Percentiles rank a stretch among this genome's conserved stretches.
Evolutionary conservation across 53 echinoderm and acorn worm genomes (phyloP).

Genomic region (Astropecten irregularis): DNA sequence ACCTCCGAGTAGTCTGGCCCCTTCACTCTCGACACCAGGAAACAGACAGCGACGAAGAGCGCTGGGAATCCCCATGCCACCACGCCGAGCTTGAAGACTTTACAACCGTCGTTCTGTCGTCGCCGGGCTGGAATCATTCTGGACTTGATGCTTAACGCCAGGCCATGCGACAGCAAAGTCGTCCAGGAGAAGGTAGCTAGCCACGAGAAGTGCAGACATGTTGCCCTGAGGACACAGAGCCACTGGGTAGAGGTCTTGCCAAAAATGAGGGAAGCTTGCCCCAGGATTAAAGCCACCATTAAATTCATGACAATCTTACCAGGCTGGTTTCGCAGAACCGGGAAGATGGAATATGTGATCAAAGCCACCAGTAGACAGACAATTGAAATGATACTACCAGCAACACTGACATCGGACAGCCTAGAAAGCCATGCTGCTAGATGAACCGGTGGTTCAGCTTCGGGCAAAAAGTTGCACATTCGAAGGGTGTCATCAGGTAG

Average conservation of each 20-base stretch:
- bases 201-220: constrained; percentile 53
- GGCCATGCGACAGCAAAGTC: constrained; percentile 48
- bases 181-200: constrained; percentile 59
- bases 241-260: background rate
- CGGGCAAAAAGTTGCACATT: background rate
- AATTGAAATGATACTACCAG: background rate
- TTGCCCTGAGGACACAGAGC: constrained; percentile 46
- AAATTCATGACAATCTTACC: constrained; percentile 19
- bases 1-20: background rate
- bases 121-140: background rate
- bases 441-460: background rate
- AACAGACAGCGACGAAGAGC: constrained; percentile 49
- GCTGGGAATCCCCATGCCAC: constrained; percentile 62
- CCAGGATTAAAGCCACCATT: background rate
- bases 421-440: background rate
- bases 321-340: constrained; percentile 1
- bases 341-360: constrained; percentile 1
- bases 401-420: background rate
- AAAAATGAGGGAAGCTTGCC: background rate
- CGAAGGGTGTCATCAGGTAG: constrained; percentile 4
- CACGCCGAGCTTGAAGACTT: constrained; percentile 12
- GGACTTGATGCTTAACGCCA: background rate
- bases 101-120: background rate
- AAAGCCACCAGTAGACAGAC: background rate
- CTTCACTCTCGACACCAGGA: constrained; percentile 18